Evolutionary conservation across 2,113 vertebrate genomes (phyloP).

Genomic region (Meriones unguiculatus): DNA sequence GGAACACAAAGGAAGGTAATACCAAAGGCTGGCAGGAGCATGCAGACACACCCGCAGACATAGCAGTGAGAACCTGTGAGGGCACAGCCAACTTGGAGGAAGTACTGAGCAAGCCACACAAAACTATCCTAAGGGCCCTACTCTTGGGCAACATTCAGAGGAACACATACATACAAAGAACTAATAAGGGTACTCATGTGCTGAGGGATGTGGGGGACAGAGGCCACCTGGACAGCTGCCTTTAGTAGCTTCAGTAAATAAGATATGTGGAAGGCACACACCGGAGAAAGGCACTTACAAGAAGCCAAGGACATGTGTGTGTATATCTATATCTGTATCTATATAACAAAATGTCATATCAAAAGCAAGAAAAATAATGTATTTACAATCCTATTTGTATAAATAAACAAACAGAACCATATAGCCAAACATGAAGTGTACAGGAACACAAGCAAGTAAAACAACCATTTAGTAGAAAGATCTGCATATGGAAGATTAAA

Average conservation of each 20-base stretch:
- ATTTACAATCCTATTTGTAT: neutral
- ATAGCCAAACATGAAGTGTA: neutral
- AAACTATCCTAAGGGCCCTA: neutral
- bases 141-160: neutral
- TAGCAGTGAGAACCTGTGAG: neutral
- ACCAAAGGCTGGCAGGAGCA: neutral
- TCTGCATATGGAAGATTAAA: neutral
- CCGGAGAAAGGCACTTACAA: neutral
- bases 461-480: neutral
- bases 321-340: neutral
- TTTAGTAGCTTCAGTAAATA: neutral
- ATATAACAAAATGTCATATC: constrained; percentile 15
- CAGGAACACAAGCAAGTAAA: neutral
- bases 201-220: neutral
- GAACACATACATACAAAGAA: neutral
- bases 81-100: neutral
- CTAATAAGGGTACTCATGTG: neutral
- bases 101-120: neutral
- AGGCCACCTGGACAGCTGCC: neutral
- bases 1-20: neutral
- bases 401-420: neutral
- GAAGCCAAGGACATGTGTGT: neutral
- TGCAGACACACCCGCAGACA: accelerated
- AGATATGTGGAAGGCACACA: neutral
- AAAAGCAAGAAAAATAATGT: neutral